Evolutionary conservation across 2,888 invertebrate genomes (phyloP).

Genomic region (Agrotis exclamationis): DNA sequence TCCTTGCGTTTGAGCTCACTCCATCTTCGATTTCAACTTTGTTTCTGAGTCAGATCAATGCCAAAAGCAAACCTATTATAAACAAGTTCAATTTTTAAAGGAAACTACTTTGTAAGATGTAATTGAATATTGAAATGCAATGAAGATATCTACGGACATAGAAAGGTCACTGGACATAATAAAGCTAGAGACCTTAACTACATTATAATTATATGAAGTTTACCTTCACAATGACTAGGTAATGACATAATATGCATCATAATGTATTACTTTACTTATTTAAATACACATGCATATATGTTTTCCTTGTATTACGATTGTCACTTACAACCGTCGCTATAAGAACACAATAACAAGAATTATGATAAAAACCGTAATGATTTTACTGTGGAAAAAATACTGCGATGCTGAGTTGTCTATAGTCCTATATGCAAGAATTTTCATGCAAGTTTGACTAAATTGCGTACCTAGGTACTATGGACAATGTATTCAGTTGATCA

Average conservation of each 20-base stretch:
- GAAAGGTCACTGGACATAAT: constrained; percentile 27
- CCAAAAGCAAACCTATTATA: too few relatives aligned
- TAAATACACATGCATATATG: neutral
- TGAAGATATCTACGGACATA: constrained; percentile 1
- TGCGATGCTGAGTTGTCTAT: neutral
- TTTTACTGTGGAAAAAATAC: neutral
- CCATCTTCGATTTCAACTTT: too few relatives aligned
- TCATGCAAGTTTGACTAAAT: too few relatives aligned
- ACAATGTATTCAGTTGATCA: too few relatives aligned
- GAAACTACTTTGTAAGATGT: too few relatives aligned
- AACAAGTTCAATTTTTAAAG: too few relatives aligned
- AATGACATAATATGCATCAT: constrained; percentile 32
- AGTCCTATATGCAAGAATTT: too few relatives aligned
- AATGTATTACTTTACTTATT: neutral
- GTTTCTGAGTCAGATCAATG: too few relatives aligned
- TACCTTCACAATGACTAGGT: constrained; percentile 32
- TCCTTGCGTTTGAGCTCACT: too few relatives aligned
- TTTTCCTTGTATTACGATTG: constrained; percentile 4
- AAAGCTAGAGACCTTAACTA: constrained; percentile 3
- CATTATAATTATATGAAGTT: constrained; percentile 14
- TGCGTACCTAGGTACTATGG: too few relatives aligned
- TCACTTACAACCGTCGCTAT: neutral
- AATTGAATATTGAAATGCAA: too few relatives aligned
- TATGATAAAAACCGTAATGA: neutral
- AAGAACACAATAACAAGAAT: neutral